Conservation (phyloP, 2,113 vertebrate genomes). For the Colaptes auratus region DNA sequence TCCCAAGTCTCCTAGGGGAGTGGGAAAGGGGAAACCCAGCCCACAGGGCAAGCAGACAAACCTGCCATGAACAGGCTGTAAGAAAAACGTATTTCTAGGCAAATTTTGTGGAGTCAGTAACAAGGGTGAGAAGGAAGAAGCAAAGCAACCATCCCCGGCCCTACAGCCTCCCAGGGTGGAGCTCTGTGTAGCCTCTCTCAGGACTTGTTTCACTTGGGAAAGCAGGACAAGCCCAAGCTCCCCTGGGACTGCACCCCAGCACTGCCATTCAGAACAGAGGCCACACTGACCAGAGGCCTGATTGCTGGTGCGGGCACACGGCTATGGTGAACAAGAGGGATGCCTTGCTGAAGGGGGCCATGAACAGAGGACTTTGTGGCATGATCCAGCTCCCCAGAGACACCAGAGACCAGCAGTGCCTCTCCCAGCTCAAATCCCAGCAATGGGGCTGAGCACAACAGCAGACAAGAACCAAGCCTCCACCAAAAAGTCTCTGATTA, state of each 20-base stretch:
- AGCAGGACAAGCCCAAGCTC: neutral
- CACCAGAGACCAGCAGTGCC: neutral
- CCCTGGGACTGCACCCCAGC: neutral
- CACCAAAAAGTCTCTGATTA: accelerated
- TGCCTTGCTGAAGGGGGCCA: neutral
- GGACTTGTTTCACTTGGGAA: neutral
- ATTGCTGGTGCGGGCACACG: neutral
- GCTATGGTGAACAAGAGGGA: too few relatives aligned
- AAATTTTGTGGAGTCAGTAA: neutral
- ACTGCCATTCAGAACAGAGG: neutral
- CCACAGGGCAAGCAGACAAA: neutral
- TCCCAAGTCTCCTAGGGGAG: neutral
- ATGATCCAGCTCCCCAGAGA: neutral
- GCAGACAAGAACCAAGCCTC: neutral
- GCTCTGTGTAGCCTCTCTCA: neutral
- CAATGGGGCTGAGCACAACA: neutral
- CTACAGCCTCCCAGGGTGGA: neutral
- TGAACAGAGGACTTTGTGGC: neutral
- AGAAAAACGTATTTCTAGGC: neutral
- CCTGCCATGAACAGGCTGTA: neutral
- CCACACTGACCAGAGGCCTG: accelerated
- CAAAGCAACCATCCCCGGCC: neutral
- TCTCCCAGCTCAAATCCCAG: neutral
- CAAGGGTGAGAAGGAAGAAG: neutral
- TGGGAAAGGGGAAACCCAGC: neutral